phyloP scores from a whole-genome alignment of 2,888 invertebrate genomes.

The Caenorhabditis uteleia region DNA sequence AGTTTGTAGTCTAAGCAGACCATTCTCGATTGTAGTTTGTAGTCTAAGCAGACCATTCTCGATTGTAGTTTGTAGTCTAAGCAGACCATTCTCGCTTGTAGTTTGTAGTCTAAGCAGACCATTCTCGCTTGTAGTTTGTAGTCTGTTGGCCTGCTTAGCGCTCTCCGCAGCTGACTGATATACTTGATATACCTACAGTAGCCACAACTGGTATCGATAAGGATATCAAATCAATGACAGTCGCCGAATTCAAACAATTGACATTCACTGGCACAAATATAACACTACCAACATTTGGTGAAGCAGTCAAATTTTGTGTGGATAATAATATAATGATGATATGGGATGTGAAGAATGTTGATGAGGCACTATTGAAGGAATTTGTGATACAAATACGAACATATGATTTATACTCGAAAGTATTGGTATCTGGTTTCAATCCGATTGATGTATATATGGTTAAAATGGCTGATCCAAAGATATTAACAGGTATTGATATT shows the following conservation, averaged over 20 bases:
- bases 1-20: too few relatives aligned
- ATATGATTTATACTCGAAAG: slow-evolving; percentile 30
- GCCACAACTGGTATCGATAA: slow-evolving; percentile 26
- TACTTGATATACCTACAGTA: slow-evolving; percentile 6
- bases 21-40: too few relatives aligned
- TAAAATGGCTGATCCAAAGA: slow-evolving; percentile 29
- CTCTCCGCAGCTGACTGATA: too few relatives aligned
- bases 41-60: too few relatives aligned
- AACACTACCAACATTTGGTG: slow-evolving; percentile 29
- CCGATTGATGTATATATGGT: slow-evolving; percentile 29
- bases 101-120: too few relatives aligned
- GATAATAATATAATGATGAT: slow-evolving; percentile 28
- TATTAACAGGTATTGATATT: too few relatives aligned
- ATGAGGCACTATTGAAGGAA: slow-evolving; percentile 22
- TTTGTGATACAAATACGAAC: slow-evolving; percentile 25
- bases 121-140: too few relatives aligned
- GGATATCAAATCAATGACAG: slow-evolving; percentile 28
- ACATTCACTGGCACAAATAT: slow-evolving; percentile 19
- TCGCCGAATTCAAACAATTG: slow-evolving; percentile 27
- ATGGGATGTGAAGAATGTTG: slow-evolving; percentile 37
- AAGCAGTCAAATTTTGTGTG: slow-evolving; percentile 26
- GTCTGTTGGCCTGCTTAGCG: too few relatives aligned
- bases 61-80: too few relatives aligned
- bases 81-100: too few relatives aligned
- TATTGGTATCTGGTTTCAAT: slow-evolving; percentile 30